Evolutionary conservation across 2,888 invertebrate genomes (phyloP).

Genomic region (Lamellibrachia columna): DNA sequence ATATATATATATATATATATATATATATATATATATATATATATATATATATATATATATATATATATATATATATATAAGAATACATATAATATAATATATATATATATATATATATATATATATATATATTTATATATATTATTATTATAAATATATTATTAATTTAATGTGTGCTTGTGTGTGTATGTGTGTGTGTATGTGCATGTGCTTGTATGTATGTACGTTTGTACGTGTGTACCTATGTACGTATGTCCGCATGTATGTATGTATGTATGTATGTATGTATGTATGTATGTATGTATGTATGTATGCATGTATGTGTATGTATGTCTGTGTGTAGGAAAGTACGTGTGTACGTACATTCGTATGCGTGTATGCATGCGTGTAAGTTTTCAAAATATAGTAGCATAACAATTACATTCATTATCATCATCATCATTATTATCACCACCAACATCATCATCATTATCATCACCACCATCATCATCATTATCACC

Average conservation of each 20-base stretch:
- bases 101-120: background rate
- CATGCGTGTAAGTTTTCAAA: no score
- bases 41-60: no score
- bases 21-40: background rate
- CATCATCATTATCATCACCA: no score
- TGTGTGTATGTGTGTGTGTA: background rate
- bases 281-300: slow-evolving; percentile 21
- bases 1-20: background rate
- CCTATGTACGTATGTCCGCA: background rate
- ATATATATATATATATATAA: background rate
- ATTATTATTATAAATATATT: no score
- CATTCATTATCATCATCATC: no score
- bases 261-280: slow-evolving; percentile 20
- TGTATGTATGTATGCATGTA: slow-evolving; percentile 20
- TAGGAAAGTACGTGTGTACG: background rate
- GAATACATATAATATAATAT: background rate
- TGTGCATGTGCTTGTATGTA: background rate
- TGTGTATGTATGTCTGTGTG: background rate
- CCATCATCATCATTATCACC: no score
- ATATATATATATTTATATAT: background rate
- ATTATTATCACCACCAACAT: no score
- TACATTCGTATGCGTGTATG: background rate
- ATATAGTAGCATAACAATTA: no score
- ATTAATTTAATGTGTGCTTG: no score
- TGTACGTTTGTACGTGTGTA: background rate